Base-by-base conservation (phyloP, 1,140 invertebrate genomes). In the Notospermus geniculatus region DNA sequence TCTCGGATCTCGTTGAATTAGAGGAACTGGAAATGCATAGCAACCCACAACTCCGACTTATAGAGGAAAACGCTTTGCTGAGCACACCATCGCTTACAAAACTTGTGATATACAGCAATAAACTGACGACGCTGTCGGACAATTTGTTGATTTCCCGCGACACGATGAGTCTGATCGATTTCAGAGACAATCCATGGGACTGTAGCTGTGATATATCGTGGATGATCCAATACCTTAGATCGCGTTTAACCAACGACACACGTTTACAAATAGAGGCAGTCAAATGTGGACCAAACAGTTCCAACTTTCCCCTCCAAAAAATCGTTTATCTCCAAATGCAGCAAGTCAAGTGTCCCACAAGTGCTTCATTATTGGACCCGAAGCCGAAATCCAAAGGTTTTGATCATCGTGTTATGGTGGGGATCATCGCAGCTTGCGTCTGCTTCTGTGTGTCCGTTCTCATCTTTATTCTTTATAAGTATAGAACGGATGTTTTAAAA, bases 391-490 rank as follows among this genome's bases (percentile, higher is more conserved):
- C 46, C 5, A 27, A 19, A 19, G 46, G 19, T 5, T 50, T 50
- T 27, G 46, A 50, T n/a, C 46, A 50, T 50, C 46, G 46, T 27
- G n/a, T 50, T 23, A 50, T 50, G 46, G n/a, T 50, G 4, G 46
- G 46, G 19, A 50, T 50, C 9, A 50, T 50, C 5, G 46, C 19
- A 19, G 46, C 46, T n/a, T 23, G 19, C 9, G 25, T 19, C n/a
- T 27, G n/a, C 9, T 19, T 27, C 19, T 50, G 4, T 9, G 46
- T 50, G 5, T 5, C n/a, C n/a, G n/a, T 27, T 23, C n/a, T 50
- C 4, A 9, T 50, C 5, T 5, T 50, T 27, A 50, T 50, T 50
- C 46, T 50, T 27, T 50, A 50, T 50, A 50, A 50, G 25, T 50
- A 23, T 27, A 50, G n/a, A 50, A n/a, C n/a, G 19, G 46, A 50